Conservation (phyloP, 2,888 invertebrate genomes). For the Darwinula stevensoni region DNA sequence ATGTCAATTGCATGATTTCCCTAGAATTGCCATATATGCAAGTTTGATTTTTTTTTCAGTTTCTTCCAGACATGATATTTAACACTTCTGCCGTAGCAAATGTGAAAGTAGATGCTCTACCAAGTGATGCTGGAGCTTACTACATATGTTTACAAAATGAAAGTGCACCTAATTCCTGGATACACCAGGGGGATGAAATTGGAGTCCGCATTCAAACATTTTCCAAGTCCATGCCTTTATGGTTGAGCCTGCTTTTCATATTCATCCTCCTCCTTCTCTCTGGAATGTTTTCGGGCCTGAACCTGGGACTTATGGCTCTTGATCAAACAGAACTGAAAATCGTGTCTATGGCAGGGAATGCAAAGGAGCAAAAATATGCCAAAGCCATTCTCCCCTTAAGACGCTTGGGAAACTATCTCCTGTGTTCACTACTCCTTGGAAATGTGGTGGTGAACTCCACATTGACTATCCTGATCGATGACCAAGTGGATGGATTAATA, state of each 20-base stretch:
- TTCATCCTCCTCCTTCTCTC: conserved; percentile 48
- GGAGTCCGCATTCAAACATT: conserved; percentile 23
- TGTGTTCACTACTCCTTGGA: conserved; percentile 31
- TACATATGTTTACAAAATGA: conserved; percentile 7
- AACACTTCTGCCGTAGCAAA: too few relatives aligned
- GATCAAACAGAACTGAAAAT: conserved; percentile 86
- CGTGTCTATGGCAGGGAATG: conserved; percentile 62
- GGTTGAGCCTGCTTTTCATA: conserved; percentile 41
- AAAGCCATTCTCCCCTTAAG: conserved; percentile 60
- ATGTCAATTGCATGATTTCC: too few relatives aligned
- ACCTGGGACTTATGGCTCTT: conserved; percentile 77
- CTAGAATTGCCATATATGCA: too few relatives aligned
- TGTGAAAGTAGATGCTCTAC: too few relatives aligned
- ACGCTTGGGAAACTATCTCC: conserved; percentile 71
- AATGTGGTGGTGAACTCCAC: conserved; percentile 94
- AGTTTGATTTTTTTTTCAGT: too few relatives aligned
- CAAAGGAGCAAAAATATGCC: conserved; percentile 39
- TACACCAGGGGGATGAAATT: conserved; percentile 13
- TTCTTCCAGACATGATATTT: too few relatives aligned
- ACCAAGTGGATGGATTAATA: conserved; percentile 62
- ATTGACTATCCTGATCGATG: conserved; percentile 80
- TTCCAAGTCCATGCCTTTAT: conserved; percentile 36
- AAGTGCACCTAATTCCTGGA: conserved; percentile 10
- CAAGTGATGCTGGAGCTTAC: conserved; percentile 1
- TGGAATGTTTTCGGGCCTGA: conserved; percentile 82